phyloP scores from a whole-genome alignment of 2,797 vertebrate species.

The Hapalemur alaotrensis region DNA sequence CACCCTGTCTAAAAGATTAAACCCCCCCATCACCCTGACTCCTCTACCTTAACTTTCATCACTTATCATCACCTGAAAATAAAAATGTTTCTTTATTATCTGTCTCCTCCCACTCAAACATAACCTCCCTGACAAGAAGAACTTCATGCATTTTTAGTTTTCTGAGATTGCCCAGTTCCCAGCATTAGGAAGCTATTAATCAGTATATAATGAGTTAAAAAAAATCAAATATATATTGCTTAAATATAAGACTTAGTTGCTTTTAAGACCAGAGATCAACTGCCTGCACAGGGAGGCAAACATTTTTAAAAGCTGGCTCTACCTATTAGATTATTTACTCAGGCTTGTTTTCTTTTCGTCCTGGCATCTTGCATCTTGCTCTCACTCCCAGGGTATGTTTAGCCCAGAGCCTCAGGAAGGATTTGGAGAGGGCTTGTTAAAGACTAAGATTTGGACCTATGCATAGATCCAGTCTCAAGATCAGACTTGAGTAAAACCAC shows the following conservation, averaged over 20 bases:
- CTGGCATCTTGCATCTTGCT: background rate
- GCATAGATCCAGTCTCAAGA: slow-evolving; percentile 49
- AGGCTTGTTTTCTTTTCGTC: background rate
- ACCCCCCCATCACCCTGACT: background rate
- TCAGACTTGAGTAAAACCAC: slow-evolving; percentile 62
- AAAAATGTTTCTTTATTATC: background rate
- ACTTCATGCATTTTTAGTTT: background rate
- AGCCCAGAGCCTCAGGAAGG: slow-evolving; percentile 28
- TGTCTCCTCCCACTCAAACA: background rate
- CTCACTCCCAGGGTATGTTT: slow-evolving; percentile 9
- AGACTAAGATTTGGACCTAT: slow-evolving; percentile 28
- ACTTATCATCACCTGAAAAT: background rate
- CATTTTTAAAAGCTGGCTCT: slow-evolving; percentile 25
- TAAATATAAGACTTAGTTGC: background rate
- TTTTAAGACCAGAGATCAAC: slow-evolving; percentile 24
- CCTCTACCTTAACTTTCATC: background rate
- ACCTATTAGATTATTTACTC: background rate
- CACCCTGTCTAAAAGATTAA: background rate
- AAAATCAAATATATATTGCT: background rate
- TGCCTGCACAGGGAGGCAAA: background rate
- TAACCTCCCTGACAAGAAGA: background rate
- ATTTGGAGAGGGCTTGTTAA: slow-evolving; percentile 46
- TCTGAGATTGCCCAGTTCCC: background rate
- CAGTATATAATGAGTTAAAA: background rate
- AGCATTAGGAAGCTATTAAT: slow-evolving; percentile 16